phyloP scores from a whole-genome alignment of 2,888 invertebrate genomes.

The Erebia ligea region DNA sequence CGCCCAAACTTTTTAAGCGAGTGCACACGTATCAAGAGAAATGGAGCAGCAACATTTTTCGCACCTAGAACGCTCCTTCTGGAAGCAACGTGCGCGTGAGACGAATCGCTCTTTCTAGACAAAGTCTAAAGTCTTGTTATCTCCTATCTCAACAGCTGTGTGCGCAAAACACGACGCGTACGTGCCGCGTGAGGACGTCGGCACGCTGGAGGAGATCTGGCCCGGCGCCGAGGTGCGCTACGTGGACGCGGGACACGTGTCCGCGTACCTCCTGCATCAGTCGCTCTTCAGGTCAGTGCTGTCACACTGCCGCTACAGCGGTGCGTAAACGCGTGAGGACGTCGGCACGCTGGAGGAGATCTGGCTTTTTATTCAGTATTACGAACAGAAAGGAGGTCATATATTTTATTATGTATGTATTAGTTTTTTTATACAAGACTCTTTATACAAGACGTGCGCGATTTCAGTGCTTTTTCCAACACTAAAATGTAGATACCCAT shows the following conservation, averaged over 20 bases:
- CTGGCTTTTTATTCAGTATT: slow-evolving; percentile 84
- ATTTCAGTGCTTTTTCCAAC: no score
- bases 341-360: slow-evolving; percentile 92
- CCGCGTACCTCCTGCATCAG: slow-evolving; percentile 94
- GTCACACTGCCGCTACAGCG: not conserved
- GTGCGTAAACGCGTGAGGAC: slow-evolving; percentile 85
- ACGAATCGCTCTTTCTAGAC: no score
- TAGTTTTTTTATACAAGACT: no score
- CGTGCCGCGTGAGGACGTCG: slow-evolving; percentile 93
- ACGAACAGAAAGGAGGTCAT: no score
- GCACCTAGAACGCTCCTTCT: no score
- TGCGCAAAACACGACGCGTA: slow-evolving; percentile 95
- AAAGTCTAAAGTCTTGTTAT: not conserved
- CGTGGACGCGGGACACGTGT: slow-evolving; percentile 94
- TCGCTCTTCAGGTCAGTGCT: slow-evolving; percentile 90
- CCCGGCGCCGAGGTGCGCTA: slow-evolving; percentile 95
- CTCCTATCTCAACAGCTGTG: slow-evolving; percentile 81
- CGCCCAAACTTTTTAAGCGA: no score
- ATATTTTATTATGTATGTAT: no score
- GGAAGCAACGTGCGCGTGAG: no score
- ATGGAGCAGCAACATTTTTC: no score
- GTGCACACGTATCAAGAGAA: no score
- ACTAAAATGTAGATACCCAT: no score
- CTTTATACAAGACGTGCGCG: no score
- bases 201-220: slow-evolving; percentile 94